Evolutionary conservation across 2,888 invertebrate species (phyloP).

Genomic region (Thymelicus lineola): DNA sequence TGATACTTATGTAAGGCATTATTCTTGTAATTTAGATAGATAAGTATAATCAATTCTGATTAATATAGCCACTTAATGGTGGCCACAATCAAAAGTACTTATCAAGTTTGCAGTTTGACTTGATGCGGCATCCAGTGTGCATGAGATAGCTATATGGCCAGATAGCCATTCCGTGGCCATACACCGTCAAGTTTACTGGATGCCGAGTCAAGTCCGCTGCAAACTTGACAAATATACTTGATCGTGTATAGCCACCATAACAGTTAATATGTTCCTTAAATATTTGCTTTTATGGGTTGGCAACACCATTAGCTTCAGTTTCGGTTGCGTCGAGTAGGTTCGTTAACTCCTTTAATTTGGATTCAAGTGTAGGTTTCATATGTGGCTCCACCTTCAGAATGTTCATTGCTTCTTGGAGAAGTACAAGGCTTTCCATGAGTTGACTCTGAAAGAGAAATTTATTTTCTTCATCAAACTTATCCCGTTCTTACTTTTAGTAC

Average conservation of each 20-base stretch:
- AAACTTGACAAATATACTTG: no score
- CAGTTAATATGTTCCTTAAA: neutral
- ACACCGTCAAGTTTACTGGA: no score
- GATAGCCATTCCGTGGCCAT: no score
- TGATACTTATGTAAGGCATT: no score
- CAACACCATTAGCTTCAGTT: slow-evolving; percentile 37
- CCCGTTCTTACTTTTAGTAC: no score
- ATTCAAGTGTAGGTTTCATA: slow-evolving; percentile 79
- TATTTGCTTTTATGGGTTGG: neutral
- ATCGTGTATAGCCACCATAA: no score
- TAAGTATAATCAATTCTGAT: neutral
- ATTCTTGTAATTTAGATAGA: neutral
- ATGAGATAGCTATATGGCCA: no score
- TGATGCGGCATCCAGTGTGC: no score
- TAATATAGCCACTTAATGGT: neutral
- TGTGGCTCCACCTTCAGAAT: slow-evolving; percentile 86
- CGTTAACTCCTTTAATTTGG: slow-evolving; percentile 76
- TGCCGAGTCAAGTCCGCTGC: no score
- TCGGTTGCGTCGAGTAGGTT: slow-evolving; percentile 59
- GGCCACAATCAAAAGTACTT: no score
- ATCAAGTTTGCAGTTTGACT: no score
- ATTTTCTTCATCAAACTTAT: no score
- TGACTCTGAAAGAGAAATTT: slow-evolving; percentile 72
- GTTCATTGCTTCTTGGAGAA: slow-evolving; percentile 85
- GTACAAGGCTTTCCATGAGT: slow-evolving; percentile 81